phyloP scores from a whole-genome alignment of 2,888 invertebrate species.

The Drosophila pegasa region DNA sequence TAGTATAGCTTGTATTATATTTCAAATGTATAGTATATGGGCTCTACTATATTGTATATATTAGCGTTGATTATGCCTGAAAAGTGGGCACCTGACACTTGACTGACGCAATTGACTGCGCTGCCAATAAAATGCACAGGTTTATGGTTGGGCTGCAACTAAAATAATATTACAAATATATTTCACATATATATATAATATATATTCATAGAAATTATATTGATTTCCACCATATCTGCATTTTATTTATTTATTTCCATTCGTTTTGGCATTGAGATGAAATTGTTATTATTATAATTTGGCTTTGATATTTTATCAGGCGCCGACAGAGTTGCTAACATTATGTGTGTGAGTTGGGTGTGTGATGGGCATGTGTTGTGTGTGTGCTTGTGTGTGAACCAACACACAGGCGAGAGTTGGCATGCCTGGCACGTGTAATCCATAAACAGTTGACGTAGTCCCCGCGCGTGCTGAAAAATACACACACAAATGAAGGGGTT shows the following conservation, averaged over 20 bases:
- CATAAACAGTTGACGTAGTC: conserved; percentile 70
- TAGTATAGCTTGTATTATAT: neutral
- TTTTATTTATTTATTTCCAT: conserved; percentile 26
- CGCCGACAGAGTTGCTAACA: conserved; percentile 26
- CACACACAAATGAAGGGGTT: conserved; percentile 1
- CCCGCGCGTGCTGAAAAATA: conserved; percentile 22
- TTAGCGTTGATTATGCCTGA: conserved; percentile 23
- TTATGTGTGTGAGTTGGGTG: conserved; percentile 1
- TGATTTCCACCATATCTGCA: neutral
- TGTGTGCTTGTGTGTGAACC: neutral
- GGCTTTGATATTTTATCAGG: conserved; percentile 44
- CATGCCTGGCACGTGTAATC: conserved; percentile 70
- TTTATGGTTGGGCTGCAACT: conserved; percentile 37
- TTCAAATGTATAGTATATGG: conserved; percentile 9
- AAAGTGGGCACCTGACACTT: conserved; percentile 16
- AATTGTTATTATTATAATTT: conserved; percentile 35
- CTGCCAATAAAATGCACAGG: conserved; percentile 37
- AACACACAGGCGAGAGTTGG: conserved; percentile 24
- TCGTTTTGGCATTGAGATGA: conserved; percentile 28
- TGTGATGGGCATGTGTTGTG: neutral
- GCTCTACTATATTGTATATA: conserved; percentile 7
- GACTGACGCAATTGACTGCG: conserved; percentile 25
- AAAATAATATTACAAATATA: conserved; percentile 12
- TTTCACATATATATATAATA: conserved; percentile 2
- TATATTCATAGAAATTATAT: conserved; percentile 7